phyloP scores from a whole-genome alignment of 2,797 vertebrate species.

The Hylomyscus alleni region DNA sequence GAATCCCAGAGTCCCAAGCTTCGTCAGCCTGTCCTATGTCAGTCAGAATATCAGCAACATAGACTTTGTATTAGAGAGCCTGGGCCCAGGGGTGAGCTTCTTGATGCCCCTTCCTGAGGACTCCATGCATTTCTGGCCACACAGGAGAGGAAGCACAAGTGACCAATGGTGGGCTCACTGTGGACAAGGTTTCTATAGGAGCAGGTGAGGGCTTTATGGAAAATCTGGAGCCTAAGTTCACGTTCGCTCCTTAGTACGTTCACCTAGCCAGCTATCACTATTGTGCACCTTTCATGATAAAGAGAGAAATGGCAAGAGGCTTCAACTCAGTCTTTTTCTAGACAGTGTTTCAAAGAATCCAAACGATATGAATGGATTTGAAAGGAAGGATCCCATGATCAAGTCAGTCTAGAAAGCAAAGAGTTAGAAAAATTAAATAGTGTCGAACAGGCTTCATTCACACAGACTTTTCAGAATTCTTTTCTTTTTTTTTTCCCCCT shows the following conservation, averaged over 20 bases:
- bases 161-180: accelerated
- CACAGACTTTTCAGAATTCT: not conserved
- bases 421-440: not conserved
- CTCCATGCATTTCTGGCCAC: not conserved
- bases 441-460: not conserved
- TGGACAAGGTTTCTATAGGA: not conserved
- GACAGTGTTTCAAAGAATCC: not conserved
- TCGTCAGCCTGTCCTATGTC: not conserved
- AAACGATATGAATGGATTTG: not conserved
- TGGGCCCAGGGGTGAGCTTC: not conserved
- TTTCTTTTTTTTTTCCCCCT: too few relatives aligned
- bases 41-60: not conserved
- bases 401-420: not conserved
- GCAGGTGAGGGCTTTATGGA: not conserved
- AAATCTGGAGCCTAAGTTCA: not conserved
- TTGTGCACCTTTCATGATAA: not conserved
- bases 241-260: not conserved
- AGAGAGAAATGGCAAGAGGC: not conserved
- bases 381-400: conserved; percentile 5
- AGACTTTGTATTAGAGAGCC: not conserved
- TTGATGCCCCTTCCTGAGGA: not conserved
- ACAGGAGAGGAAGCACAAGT: not conserved
- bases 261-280: not conserved
- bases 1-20: not conserved
- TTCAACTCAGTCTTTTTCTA: conserved; percentile 3